Conservation (phyloP, 2,797 vertebrate genomes). For the Mustela erminea region DNA sequence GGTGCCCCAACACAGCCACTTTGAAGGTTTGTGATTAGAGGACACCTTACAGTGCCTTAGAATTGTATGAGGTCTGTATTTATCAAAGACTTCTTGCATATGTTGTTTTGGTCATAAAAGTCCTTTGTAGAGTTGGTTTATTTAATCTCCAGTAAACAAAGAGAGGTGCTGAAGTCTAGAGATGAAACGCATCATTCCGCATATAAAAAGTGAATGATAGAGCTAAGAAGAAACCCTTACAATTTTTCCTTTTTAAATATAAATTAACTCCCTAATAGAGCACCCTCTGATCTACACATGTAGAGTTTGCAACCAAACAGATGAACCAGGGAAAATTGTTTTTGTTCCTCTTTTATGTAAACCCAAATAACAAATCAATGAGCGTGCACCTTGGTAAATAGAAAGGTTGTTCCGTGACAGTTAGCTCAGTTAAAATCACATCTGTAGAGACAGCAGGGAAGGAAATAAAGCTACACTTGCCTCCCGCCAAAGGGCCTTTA, state of each 20-base stretch:
- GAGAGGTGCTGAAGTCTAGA: neutral
- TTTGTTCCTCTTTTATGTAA: conserved; percentile 63
- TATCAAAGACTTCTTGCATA: neutral
- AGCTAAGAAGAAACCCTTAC: neutral
- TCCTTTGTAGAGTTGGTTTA: conserved; percentile 18
- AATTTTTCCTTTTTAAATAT: neutral
- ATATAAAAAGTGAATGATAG: neutral
- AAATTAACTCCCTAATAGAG: neutral
- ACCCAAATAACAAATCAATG: conserved; percentile 69
- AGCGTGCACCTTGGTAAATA: conserved; percentile 41
- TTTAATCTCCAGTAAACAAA: conserved; percentile 17
- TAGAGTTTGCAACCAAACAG: conserved; percentile 20
- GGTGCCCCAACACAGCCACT: neutral
- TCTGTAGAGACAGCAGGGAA: conserved; percentile 38
- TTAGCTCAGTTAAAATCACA: conserved; percentile 57
- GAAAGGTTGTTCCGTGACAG: conserved; percentile 40
- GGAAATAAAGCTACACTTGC: neutral
- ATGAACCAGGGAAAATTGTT: conserved; percentile 36
- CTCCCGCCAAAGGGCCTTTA: neutral
- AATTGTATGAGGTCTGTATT: neutral
- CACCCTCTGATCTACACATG: neutral
- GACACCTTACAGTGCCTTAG: neutral
- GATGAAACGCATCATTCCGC: neutral
- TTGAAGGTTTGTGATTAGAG: neutral
- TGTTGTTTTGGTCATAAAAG: neutral